Evolutionary conservation across 2,888 invertebrate genomes (phyloP).

Genomic region (Cheilosia variabilis): DNA sequence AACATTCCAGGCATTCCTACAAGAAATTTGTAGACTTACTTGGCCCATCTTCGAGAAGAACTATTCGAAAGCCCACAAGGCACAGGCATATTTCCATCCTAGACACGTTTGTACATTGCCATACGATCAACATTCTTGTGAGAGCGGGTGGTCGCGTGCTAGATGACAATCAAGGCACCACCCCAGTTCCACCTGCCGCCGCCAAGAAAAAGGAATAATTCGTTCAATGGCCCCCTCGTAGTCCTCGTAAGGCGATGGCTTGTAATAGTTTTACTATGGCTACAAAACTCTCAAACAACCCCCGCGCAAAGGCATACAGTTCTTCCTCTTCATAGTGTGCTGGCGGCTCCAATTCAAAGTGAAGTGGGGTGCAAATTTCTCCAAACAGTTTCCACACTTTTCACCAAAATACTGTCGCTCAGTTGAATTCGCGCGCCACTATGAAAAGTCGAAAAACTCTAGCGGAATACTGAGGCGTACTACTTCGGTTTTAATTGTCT

Average conservation of each 20-base stretch:
- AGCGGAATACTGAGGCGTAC: constrained; percentile 46
- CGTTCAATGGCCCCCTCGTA: constrained; percentile 6
- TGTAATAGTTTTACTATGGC: constrained; percentile 71
- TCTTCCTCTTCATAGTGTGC: constrained; percentile 28
- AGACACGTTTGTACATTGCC: constrained; percentile 59
- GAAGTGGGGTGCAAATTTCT: constrained; percentile 54
- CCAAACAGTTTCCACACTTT: constrained; percentile 62
- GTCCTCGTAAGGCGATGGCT: constrained; percentile 41
- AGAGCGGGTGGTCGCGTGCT: constrained; percentile 70
- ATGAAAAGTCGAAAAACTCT: constrained; percentile 69
- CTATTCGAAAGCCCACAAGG: constrained; percentile 43
- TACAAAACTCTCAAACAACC: constrained; percentile 72
- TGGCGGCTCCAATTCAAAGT: neutral
- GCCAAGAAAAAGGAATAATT: constrained; percentile 28
- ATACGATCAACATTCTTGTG: constrained; percentile 68
- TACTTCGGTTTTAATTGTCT: constrained; percentile 26
- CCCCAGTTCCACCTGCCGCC: constrained; percentile 18
- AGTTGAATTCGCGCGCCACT: constrained; percentile 75
- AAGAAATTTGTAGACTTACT: constrained; percentile 50
- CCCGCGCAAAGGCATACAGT: constrained; percentile 21
- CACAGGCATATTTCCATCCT: neutral
- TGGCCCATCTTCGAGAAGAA: constrained; percentile 48
- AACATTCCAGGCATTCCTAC: constrained; percentile 62
- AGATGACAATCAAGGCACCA: constrained; percentile 58
- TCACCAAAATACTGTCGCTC: constrained; percentile 59